Evolutionary conservation across 1,140 invertebrate genomes (phyloP), one percentile per base, ranked within the genome.

Genomic region (Lasaia peninsularis): DNA sequence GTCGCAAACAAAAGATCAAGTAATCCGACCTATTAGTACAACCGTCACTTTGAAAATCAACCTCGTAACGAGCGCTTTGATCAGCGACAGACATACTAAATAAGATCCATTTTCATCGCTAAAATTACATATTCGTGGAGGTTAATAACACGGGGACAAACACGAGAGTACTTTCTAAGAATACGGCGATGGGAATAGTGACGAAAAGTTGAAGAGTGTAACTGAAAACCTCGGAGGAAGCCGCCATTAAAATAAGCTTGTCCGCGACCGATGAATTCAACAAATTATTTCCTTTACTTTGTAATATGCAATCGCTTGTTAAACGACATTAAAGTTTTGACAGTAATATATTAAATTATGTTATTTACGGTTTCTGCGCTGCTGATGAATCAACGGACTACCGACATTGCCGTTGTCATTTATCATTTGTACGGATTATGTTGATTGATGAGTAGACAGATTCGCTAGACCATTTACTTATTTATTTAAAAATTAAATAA

Each of bases 1-100:
- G 16, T 18, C 40, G 40, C 40, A 44, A 44, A 44, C 40, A 65
- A 61, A 65, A 70, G 40, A 56, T 49, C 52, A 66, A 60, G 71
- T 74, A 84, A 80, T 75, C 69, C 58, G 69, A 82, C 69, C 71
- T 81, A 87, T 84, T 81, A 82, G 74, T 74, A 78, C 56, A 59
- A 44, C 64, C 70, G 82, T 81, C 80, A 81, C 67, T 73, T 74
- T 62, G 69, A 69, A 62, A 68, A 68, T 63, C 73, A 59, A 59
- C 63, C 52, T 56, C 65, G 66, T 60, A 62, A 67, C 62, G 58
- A 66, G 53, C 64, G 48, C 84, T 84, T 86, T 88, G 84, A 86
- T 88, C 82, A 83, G 49, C 67, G 48, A 55, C 56, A 54, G 54
- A 63, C 71, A 60, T 67, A 71, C 71, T 75, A 76, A 79, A 79